These are phyloP conservation scores for Netelia fuscicornis DNA, from an alignment of 2,888 invertebrate species.

Conservation along the genomic window DNA sequence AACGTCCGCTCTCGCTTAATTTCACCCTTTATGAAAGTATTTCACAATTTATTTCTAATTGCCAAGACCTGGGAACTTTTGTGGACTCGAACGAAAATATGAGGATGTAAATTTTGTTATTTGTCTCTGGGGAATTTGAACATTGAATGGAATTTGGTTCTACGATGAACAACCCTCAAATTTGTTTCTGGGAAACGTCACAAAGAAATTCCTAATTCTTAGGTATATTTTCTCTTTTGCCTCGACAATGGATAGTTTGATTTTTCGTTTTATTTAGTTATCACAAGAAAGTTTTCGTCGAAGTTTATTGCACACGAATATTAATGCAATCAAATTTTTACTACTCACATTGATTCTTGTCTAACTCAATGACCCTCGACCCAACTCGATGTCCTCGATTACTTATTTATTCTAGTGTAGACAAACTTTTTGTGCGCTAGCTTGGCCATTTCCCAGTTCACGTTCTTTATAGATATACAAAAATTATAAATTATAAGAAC, in stretches of 20 bases:
- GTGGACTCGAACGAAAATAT: not conserved
- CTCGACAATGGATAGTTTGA: too few relatives aligned
- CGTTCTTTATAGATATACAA: not conserved
- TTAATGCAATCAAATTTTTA: not conserved
- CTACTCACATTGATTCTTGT: not conserved
- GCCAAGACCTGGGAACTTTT: not conserved
- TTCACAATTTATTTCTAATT: not conserved
- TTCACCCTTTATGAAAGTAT: too few relatives aligned
- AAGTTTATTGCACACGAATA: not conserved
- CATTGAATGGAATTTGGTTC: not conserved
- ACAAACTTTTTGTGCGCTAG: not conserved
- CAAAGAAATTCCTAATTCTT: too few relatives aligned
- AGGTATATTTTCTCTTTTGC: too few relatives aligned
- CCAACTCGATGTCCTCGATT: not conserved
- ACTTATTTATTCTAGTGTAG: not conserved
- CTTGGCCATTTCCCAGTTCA: not conserved
- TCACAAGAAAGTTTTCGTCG: too few relatives aligned
- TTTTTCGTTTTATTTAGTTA: too few relatives aligned
- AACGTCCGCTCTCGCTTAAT: not conserved
- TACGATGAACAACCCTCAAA: too few relatives aligned
- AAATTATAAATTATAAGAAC: not conserved
- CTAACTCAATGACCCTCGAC: not conserved
- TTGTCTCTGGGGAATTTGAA: not conserved
- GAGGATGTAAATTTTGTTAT: not conserved
- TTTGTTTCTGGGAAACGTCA: too few relatives aligned